Evolutionary conservation across 2,888 invertebrate genomes (phyloP), one percentile per base, ranked within the genome.

Genomic region (Caenorhabditis sulstoni): DNA sequence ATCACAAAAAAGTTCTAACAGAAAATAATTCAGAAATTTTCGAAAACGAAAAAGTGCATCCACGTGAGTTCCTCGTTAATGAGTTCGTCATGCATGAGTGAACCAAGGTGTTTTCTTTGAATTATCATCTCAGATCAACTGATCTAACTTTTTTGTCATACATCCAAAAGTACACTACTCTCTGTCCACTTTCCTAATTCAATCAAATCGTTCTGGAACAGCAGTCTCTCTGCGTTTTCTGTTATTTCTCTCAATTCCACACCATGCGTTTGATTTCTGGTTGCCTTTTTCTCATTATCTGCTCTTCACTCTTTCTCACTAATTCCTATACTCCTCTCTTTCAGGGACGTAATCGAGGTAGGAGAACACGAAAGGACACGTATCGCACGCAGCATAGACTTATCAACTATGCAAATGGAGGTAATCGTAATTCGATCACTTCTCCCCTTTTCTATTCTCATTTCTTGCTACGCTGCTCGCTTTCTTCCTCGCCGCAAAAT

Each of bases 321-420:
- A 50, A 23, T 5, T 12, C 49, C n/a, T n/a, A 22, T 53, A 44
- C 8, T 45, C 2, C 45, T n/a, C 22, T 61, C 53, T 61, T 66
- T 20, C 66, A 74, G 29, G 29, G 74, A 65, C 45, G 35, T 64
- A 66, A 66, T 68, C 50, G 64, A 45, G 50, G 57, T 68, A 65
- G 58, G 55, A 65, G 65, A 70, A 65, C 67, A 77, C 59, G 70
- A 29, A 71, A 77, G 77, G 65, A 68, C 77, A 77, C 70, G 77
- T 52, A 62, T 68, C 68, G 44, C 29, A 29, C 64, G 52, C 49
- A 53, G 70, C 77, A 71, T 61, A 77, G 70, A 66, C 79, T 79
- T 79, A 79, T 79, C 73, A 79, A 79, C 79, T 79, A 79, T 79
- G 79, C 79, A 79, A 79, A 79, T 79, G 79, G 79, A 79, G 79